Evolutionary conservation across 2,797 vertebrate genomes (phyloP), one percentile per base, ranked within the genome.

Genomic region (Enteromius thamalakanensis): DNA sequence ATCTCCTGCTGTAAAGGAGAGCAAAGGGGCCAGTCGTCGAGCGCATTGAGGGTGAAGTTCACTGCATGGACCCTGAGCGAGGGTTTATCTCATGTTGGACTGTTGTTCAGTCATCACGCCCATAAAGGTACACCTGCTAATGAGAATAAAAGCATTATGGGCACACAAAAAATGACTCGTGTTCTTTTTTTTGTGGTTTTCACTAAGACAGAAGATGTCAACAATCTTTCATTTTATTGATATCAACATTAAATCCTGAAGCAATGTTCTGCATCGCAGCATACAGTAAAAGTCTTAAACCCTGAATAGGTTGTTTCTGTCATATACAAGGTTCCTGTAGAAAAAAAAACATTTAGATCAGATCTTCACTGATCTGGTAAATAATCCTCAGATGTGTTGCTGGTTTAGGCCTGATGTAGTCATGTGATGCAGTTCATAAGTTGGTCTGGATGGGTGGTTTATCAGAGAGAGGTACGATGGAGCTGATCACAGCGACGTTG

Each of bases 381-480:
- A 51, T 34, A 7, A 12, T 32, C 9, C 17, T 32, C 4, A 34
- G 15, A 9, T 8, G 29, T 8, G 65, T 7, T 37, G 23, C 12
- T 51, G 32, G 37, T 60, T 26, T 60, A 23, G 55, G 23, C n/a
- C 53, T 23, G 53, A 26, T 53, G 3, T 55, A 53, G 58, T n/a
- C 60, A 15, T 8, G 1, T 23, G 10, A 14, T 53, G 45, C 51
- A 53, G 17, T 45, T 93, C 87, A 93, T 81, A 93, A 55, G 40
- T 85, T 87, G 34, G 89, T 91, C 86, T 93, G 86, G 55, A 79
- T n/a, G 0, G 79, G 58, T 82, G 80, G 6, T 85, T 92, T 94
- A 68, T 89, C 88, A 60, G 87, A 42, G 23, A 53, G 84, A n/a
- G 17, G 2, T 0, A 81, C 11, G 68, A 8, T 49, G 42, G 82